Evolutionary conservation across 2,113 vertebrate species (phyloP).

Genomic region (Embiotoca jacksoni): DNA sequence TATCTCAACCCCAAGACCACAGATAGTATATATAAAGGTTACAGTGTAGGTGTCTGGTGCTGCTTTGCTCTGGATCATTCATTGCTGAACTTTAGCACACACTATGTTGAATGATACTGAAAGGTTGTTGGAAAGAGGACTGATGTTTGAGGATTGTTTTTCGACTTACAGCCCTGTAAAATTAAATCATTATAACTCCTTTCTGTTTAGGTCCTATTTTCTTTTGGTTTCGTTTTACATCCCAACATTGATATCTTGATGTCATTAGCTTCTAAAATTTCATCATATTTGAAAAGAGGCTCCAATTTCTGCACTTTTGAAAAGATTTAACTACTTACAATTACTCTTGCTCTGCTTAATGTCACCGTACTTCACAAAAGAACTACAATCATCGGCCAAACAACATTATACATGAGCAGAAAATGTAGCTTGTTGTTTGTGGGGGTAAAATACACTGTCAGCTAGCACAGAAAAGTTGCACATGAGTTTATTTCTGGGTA

Average conservation of each 20-base stretch:
- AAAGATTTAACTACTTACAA: too few species aligned
- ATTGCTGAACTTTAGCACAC: not conserved
- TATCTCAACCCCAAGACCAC: slow-evolving; percentile 46
- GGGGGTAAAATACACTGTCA: not conserved
- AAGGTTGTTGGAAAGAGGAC: not conserved
- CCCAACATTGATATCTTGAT: too few species aligned
- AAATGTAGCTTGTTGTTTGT: not conserved
- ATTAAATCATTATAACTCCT: not conserved
- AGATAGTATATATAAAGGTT: slow-evolving; percentile 45
- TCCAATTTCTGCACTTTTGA: too few species aligned
- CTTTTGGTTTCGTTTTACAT: not conserved
- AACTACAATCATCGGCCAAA: not conserved
- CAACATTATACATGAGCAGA: not conserved
- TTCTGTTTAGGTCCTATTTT: not conserved
- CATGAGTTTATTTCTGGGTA: not conserved
- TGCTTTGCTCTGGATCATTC: slow-evolving; percentile 6
- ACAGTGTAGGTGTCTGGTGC: slow-evolving; percentile 32
- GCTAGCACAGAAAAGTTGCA: not conserved
- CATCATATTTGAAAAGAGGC: too few species aligned
- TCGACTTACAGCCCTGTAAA: not conserved
- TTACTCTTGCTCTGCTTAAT: not conserved
- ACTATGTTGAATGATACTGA: too few species aligned
- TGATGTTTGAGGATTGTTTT: not conserved
- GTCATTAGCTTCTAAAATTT: too few species aligned
- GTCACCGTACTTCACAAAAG: too few species aligned